Evolutionary conservation across 2,113 vertebrate genomes (phyloP).

Genomic region (Cisticola juncidis): DNA sequence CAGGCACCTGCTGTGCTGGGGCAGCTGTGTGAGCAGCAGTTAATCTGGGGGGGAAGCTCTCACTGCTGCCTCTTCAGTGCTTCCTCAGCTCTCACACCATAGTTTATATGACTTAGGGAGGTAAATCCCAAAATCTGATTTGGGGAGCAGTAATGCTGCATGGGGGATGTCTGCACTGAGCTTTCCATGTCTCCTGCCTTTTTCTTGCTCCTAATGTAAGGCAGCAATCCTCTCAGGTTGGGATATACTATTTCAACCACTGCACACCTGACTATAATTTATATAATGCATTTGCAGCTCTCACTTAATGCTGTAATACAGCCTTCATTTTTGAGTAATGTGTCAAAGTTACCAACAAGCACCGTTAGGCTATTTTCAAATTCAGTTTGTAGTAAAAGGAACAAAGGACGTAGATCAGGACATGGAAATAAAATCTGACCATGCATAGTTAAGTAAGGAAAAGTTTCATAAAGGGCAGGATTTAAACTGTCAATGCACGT

Average conservation of each 20-base stretch:
- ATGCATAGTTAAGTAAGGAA: neutral
- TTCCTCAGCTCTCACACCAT: neutral
- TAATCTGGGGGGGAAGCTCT: neutral
- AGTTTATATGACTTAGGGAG: neutral
- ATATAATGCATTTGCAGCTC: rapidly evolving
- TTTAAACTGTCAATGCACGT: neutral
- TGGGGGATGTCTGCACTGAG: neutral
- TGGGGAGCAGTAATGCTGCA: rapidly evolving
- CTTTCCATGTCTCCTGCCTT: neutral
- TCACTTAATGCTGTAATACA: neutral
- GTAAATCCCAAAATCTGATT: neutral
- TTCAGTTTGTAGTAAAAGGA: neutral
- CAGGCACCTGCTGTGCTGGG: neutral
- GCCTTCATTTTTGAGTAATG: neutral
- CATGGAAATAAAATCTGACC: neutral
- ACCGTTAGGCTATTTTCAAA: neutral
- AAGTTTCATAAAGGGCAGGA: neutral
- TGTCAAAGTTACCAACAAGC: neutral
- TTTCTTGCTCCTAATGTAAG: neutral
- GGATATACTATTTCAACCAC: neutral
- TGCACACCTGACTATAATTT: neutral
- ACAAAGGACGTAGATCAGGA: neutral
- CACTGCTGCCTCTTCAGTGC: neutral
- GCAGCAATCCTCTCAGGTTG: rapidly evolving
- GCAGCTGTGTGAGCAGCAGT: neutral